phyloP scores from a whole-genome alignment of 2,888 invertebrate genomes.

The Cephus spinipes region DNA sequence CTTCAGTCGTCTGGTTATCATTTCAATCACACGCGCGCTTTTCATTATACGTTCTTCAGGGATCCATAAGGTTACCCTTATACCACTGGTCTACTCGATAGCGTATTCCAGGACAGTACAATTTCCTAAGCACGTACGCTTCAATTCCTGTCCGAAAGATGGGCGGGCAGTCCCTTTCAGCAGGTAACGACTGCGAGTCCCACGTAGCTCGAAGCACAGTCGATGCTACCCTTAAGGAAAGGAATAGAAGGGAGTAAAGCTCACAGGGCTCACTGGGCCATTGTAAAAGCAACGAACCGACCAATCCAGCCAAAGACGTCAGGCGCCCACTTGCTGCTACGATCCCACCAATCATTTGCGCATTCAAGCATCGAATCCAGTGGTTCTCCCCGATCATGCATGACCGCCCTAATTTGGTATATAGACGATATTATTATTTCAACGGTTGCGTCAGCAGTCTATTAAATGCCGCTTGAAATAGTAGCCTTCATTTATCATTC shows the following conservation, averaged over 20 bases:
- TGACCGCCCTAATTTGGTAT: neutral
- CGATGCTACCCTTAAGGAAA: neutral
- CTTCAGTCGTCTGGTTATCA: neutral
- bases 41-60: neutral
- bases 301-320: constrained; percentile 24
- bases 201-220: neutral
- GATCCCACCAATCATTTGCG: constrained; percentile 46
- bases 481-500: neutral
- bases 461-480: neutral
- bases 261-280: constrained; percentile 34
- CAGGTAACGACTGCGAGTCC: neutral
- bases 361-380: constrained; percentile 40
- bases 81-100: neutral
- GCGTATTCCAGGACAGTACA: neutral
- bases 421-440: neutral
- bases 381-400: constrained; percentile 34
- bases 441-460: neutral
- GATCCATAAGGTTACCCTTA: neutral
- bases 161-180: neutral
- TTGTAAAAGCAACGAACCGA: constrained; percentile 45
- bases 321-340: constrained; percentile 29
- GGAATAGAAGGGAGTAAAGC: constrained; percentile 12
- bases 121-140: constrained; percentile 1
- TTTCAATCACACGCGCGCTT: neutral
- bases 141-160: constrained; percentile 1